Conservation (phyloP, 1,140 invertebrate genomes). For the Anastrepha ludens region DNA sequence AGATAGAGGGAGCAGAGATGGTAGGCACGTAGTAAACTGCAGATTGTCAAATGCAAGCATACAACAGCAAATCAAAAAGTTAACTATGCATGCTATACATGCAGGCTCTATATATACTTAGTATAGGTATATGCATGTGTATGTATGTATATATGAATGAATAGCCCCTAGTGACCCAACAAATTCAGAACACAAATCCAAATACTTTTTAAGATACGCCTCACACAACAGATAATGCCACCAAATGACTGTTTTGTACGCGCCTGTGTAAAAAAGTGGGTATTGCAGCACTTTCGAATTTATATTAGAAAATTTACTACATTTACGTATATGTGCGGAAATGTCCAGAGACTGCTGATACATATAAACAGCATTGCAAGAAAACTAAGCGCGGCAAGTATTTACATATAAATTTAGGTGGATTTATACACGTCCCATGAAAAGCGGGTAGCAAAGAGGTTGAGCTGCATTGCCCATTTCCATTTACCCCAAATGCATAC, state of each 20-base stretch:
- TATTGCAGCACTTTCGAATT: neutral
- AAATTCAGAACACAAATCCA: neutral
- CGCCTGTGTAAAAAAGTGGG: neutral
- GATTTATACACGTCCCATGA: neutral
- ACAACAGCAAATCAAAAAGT: constrained; percentile 12
- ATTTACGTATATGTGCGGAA: neutral
- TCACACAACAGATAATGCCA: neutral
- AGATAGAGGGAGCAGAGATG: neutral
- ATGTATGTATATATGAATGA: neutral
- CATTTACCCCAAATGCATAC: too few relatives aligned
- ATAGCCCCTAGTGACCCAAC: neutral
- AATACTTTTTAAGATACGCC: neutral
- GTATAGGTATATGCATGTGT: too few relatives aligned
- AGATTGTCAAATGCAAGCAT: neutral
- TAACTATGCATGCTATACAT: neutral
- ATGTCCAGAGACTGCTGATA: neutral
- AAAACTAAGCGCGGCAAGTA: neutral
- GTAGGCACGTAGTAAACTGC: neutral
- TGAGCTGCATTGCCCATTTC: neutral
- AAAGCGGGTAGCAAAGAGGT: neutral
- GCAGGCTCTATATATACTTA: neutral
- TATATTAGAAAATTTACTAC: neutral
- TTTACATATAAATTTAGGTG: neutral
- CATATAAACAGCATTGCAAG: neutral
- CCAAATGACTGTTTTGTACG: neutral